Evolutionary conservation across 30 jellyfish, hydroid and myxozoan genomes (phyloP).

Genomic region (Mastigias papua): DNA sequence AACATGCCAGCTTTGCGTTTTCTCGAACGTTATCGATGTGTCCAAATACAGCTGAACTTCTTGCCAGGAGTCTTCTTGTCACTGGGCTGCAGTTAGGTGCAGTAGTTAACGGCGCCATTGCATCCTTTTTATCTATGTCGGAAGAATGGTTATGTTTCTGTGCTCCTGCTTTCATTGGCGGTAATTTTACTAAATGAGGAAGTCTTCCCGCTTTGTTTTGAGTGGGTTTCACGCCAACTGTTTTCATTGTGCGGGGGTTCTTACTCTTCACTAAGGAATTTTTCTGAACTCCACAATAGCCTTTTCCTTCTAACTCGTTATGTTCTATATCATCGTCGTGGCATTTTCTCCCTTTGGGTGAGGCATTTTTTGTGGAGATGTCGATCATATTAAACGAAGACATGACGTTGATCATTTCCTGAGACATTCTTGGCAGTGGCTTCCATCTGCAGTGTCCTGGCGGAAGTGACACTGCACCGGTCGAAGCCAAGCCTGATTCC

Average conservation of each 20-base stretch:
- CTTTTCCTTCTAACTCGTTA: background rate
- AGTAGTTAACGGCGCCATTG: background rate
- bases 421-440: slow-evolving; percentile 44
- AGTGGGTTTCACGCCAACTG: background rate
- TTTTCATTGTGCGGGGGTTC: background rate
- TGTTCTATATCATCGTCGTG: no score
- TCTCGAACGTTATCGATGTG: slow-evolving; percentile 17
- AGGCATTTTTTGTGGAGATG: background rate
- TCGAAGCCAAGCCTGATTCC: background rate
- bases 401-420: slow-evolving; percentile 51
- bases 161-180: background rate
- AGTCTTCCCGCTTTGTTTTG: background rate
- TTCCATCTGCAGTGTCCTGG: background rate
- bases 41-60: slow-evolving; percentile 28
- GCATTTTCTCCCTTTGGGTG: background rate
- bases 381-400: slow-evolving; percentile 17
- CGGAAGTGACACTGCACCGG: background rate
- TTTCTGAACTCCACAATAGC: background rate
- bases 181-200: background rate
- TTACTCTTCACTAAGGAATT: background rate
- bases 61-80: slow-evolving; percentile 25
- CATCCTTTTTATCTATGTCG: background rate
- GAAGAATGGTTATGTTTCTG: background rate
- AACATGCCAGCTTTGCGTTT: slow-evolving; percentile 10
- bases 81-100: slow-evolving; percentile 6